Conservation (phyloP, 2,888 invertebrate genomes). For the Beris chalybata region DNA sequence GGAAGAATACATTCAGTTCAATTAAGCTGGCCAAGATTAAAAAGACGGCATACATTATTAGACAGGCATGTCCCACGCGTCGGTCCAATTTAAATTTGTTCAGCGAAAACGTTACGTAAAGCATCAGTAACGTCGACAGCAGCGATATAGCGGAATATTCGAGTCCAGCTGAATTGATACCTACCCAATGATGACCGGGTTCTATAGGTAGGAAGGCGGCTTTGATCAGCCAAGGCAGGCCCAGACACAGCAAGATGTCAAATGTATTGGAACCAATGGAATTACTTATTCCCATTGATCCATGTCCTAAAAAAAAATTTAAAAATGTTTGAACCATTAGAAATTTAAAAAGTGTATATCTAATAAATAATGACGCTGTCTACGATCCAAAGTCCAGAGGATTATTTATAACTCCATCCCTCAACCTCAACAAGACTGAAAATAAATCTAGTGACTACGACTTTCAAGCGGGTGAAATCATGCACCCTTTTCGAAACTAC, state of each 20-base stretch:
- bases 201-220: conserved; percentile 79
- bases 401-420: not conserved
- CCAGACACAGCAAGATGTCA: conserved; percentile 83
- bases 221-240: conserved; percentile 87
- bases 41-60: conserved; percentile 86
- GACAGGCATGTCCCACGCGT: conserved; percentile 80
- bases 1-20: conserved; percentile 91
- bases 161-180: conserved; percentile 87
- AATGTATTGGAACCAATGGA: conserved; percentile 90
- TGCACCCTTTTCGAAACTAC: too few species aligned
- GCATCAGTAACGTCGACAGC: conserved; percentile 79
- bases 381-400: not conserved
- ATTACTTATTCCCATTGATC: conserved; percentile 90
- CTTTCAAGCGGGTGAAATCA: too few species aligned
- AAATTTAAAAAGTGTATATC: not conserved
- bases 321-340: not conserved
- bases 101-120: conserved; percentile 81
- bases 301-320: conserved; percentile 66
- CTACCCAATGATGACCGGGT: conserved; percentile 77
- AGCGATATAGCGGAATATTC: conserved; percentile 90
- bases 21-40: conserved; percentile 85
- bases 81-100: conserved; percentile 87
- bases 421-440: too few species aligned
- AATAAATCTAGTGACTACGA: too few species aligned
- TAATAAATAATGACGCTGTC: not conserved